A percentile compares a stretch with the other conserved stretches of the same genome.
phyloP scores from a whole-genome alignment of 2,888 invertebrate species.

The Watsonalla binaria region DNA sequence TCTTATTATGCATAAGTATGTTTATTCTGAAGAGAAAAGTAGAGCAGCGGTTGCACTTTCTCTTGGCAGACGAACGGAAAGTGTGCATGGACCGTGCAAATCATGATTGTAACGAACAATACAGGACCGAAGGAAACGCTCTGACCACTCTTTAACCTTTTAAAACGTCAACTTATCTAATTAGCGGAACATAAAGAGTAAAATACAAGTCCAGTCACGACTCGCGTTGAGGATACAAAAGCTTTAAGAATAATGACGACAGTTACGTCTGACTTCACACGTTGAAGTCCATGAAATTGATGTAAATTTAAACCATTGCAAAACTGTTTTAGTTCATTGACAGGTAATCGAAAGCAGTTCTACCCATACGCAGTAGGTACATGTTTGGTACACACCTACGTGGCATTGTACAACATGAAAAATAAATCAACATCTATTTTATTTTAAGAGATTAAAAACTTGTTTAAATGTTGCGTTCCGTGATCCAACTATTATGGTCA shows the following conservation, averaged over 20 bases:
- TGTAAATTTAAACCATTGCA: constrained; percentile 21
- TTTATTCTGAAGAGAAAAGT: constrained; percentile 63
- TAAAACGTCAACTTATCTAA: constrained; percentile 32
- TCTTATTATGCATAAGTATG: constrained; percentile 36
- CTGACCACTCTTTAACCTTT: constrained; percentile 32
- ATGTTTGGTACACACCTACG: constrained; percentile 7
- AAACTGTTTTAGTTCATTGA: constrained; percentile 23
- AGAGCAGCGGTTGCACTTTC: constrained; percentile 67
- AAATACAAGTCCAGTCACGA: constrained; percentile 24
- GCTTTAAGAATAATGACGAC: constrained; percentile 17
- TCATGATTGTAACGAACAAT: constrained; percentile 40
- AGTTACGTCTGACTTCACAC: constrained; percentile 7
- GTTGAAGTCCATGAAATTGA: constrained; percentile 13
- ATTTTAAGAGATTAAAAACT: too few species aligned
- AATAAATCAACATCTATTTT: too few species aligned
- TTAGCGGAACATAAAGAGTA: constrained; percentile 25
- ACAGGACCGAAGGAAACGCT: constrained; percentile 21
- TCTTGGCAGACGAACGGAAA: constrained; percentile 51
- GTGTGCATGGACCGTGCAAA: constrained; percentile 55
- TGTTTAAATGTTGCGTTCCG: too few species aligned
- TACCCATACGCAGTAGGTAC: constrained; percentile 9
- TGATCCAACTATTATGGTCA: neutral
- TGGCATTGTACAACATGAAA: too few species aligned
- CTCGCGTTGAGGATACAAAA: constrained; percentile 11
- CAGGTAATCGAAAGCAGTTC: constrained; percentile 23